Conservation (phyloP, 2,888 invertebrate species). For the Nemotelus nigrinus region DNA sequence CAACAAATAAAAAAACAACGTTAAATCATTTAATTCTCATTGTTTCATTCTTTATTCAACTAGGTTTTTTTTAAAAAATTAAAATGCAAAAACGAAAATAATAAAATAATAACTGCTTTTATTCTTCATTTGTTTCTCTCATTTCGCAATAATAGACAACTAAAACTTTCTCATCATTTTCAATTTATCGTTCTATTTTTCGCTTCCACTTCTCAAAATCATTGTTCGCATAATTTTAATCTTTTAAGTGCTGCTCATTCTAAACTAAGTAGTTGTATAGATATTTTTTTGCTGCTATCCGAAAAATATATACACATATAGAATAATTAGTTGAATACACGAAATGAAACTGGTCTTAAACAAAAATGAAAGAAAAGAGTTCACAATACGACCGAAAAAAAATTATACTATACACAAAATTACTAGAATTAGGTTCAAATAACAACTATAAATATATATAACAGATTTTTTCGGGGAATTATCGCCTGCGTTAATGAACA, state of each 20-base stretch:
- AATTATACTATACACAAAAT: conserved; percentile 41
- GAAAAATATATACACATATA: too few species aligned
- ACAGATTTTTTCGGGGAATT: conserved; percentile 12
- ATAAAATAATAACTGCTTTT: conserved; percentile 40
- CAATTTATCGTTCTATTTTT: conserved; percentile 15
- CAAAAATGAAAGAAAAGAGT: conserved; percentile 1
- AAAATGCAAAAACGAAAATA: conserved; percentile 46
- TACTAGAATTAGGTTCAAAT: conserved; percentile 6
- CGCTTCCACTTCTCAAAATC: conserved; percentile 3
- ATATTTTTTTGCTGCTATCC: too few species aligned
- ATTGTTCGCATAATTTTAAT: too few species aligned
- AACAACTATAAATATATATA: conserved; percentile 37
- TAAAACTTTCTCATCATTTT: conserved; percentile 17
- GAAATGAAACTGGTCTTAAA: conserved; percentile 15
- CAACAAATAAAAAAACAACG: conserved; percentile 28
- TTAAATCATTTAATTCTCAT: conserved; percentile 39
- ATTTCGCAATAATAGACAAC: conserved; percentile 18
- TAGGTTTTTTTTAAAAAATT: conserved; percentile 35
- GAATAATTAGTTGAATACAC: too few species aligned
- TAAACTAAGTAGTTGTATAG: too few species aligned
- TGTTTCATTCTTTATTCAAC: conserved; percentile 46
- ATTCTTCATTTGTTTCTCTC: background rate
- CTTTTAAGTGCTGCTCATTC: too few species aligned
- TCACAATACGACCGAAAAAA: conserved; percentile 18
- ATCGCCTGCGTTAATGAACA: too few species aligned